Conservation (phyloP, 2,888 invertebrate genomes). For the Lasiommata megera region DNA sequence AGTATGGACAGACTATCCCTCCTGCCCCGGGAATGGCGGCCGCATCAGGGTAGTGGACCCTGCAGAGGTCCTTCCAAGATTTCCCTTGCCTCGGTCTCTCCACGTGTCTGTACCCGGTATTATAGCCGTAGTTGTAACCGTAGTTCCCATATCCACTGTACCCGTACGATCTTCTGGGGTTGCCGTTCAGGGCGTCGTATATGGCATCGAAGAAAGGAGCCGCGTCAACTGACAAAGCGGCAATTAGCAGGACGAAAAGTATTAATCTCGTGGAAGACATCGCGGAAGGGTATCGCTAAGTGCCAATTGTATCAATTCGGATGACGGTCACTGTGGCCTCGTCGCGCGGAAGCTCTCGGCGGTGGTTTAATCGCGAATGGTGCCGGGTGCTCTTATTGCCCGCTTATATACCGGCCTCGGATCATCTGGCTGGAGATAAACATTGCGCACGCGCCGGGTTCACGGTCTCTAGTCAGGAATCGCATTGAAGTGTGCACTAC, state of each 20-base stretch:
- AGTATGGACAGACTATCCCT: slow-evolving; percentile 84
- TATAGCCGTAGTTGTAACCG: slow-evolving; percentile 47
- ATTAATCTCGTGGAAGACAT: slow-evolving; percentile 56
- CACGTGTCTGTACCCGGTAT: slow-evolving; percentile 42
- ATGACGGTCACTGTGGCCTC: slow-evolving; percentile 69
- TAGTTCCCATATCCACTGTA: slow-evolving; percentile 54
- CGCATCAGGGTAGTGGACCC: slow-evolving; percentile 83
- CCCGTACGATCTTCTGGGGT: slow-evolving; percentile 62
- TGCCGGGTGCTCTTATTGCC: slow-evolving; percentile 66
- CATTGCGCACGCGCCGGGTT: slow-evolving; percentile 67
- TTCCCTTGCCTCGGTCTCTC: slow-evolving; percentile 64
- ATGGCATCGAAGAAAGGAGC: slow-evolving; percentile 74
- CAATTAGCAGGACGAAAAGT: slow-evolving; percentile 43
- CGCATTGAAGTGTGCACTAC: slow-evolving; percentile 37
- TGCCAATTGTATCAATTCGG: slow-evolving; percentile 69
- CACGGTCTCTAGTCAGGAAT: slow-evolving; percentile 74
- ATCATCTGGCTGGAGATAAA: slow-evolving; percentile 69
- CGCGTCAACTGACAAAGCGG: slow-evolving; percentile 48
- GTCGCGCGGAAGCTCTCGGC: slow-evolving; percentile 67
- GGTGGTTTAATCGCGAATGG: slow-evolving; percentile 74
- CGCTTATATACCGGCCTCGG: slow-evolving; percentile 79
- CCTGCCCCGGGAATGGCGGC: slow-evolving; percentile 73
- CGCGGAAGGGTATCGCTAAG: slow-evolving; percentile 68
- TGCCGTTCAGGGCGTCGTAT: slow-evolving; percentile 69
- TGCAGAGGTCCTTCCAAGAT: slow-evolving; percentile 86